A percentile compares a stretch with the other conserved stretches of the same genome.
Conservation (phyloP, 2,888 invertebrate genomes). For the Helleia helle region DNA sequence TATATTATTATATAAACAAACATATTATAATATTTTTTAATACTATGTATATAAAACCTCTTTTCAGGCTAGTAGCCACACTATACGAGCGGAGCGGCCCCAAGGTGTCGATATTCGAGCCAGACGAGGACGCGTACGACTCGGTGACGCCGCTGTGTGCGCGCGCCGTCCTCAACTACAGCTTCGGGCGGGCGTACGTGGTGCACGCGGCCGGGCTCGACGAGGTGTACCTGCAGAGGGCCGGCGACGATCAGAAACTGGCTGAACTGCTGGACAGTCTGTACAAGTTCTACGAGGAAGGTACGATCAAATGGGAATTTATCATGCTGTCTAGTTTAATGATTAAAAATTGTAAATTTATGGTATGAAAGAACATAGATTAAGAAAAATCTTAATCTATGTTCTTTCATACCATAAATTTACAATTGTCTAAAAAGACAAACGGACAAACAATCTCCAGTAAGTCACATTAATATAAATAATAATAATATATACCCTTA, state of each 20-base stretch:
- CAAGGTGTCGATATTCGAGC: slow-evolving; percentile 63
- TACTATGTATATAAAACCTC: too few species aligned
- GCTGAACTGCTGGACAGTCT: slow-evolving; percentile 72
- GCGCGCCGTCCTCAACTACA: slow-evolving; percentile 75
- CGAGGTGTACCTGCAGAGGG: slow-evolving; percentile 77
- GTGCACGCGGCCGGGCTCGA: slow-evolving; percentile 73
- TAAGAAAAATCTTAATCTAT: too few species aligned
- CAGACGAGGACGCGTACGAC: slow-evolving; percentile 70
- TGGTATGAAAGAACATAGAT: too few species aligned
- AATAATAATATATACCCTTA: too few species aligned
- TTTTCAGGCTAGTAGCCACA: slow-evolving; percentile 77
- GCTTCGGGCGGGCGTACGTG: slow-evolving; percentile 73
- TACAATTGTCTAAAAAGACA: too few species aligned
- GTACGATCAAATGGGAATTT: slow-evolving; percentile 23
- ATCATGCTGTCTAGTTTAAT: background rate
- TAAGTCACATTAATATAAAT: too few species aligned
- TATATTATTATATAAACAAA: too few species aligned
- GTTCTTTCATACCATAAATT: too few species aligned
- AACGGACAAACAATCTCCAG: too few species aligned
- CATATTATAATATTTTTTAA: too few species aligned
- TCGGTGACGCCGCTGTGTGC: slow-evolving; percentile 72
- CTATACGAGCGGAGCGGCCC: slow-evolving; percentile 72
- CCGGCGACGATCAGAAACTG: slow-evolving; percentile 58
- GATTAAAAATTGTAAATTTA: slow-evolving; percentile 1
- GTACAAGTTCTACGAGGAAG: slow-evolving; percentile 70